Conservation (phyloP, 92 coral and sea anemone genomes). For the Umimayanthus chanpuru region DNA sequence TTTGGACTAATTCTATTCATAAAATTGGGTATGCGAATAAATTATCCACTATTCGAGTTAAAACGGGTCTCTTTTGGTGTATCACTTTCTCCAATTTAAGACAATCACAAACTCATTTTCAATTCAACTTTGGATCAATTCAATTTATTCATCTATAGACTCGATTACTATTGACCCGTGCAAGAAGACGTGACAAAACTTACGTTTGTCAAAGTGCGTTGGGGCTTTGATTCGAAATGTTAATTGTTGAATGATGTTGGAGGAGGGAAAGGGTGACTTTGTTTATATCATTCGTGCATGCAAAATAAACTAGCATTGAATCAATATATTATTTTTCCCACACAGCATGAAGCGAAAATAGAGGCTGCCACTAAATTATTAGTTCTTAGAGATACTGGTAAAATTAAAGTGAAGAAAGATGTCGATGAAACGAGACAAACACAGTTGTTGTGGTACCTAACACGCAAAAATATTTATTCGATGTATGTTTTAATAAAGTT, state of each 20-base stretch:
- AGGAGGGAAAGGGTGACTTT: neutral
- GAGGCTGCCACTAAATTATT: neutral
- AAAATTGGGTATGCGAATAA: neutral
- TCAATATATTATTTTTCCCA: neutral
- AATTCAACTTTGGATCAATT: neutral
- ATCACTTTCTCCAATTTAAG: neutral
- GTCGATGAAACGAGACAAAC: neutral
- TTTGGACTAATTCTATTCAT: constrained; percentile 11
- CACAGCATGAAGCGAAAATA: constrained; percentile 12
- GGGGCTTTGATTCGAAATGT: neutral
- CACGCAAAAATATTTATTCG: neutral
- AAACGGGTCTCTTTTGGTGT: neutral
- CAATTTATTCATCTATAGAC: neutral
- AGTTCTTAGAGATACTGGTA: constrained; percentile 2
- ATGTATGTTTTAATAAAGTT: neutral
- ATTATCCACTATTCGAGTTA: neutral
- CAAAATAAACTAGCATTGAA: neutral
- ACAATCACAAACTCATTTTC: neutral
- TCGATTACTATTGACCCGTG: neutral
- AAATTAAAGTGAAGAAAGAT: neutral
- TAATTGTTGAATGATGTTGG: neutral
- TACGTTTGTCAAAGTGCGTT: neutral
- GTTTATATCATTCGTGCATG: neutral
- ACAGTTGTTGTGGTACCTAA: neutral
- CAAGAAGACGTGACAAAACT: neutral